Conservation (phyloP, 2,113 vertebrate species). For the Hemibates koningsi region DNA sequence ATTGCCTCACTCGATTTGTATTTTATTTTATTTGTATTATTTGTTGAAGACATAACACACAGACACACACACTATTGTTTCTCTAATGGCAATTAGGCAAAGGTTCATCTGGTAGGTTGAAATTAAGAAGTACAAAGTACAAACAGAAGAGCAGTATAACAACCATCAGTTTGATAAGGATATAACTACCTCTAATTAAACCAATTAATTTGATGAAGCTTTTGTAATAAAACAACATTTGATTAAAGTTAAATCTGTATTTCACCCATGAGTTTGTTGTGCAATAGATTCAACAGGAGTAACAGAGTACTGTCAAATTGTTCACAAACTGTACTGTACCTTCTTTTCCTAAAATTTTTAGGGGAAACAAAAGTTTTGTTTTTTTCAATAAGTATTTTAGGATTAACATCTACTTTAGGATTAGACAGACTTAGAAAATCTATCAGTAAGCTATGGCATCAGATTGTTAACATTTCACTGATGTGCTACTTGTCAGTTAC, state of each 20-base stretch:
- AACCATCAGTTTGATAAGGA: neutral
- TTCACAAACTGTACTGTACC: neutral
- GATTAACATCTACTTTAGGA: neutral
- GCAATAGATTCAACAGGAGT: neutral
- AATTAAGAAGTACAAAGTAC: slow-evolving; percentile 5
- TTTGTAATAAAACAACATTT: neutral
- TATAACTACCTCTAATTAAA: slow-evolving; percentile 12
- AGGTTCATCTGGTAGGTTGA: neutral
- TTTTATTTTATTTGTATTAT: neutral
- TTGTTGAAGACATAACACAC: neutral
- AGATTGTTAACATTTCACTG: neutral
- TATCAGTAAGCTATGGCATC: neutral
- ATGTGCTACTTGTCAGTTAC: neutral
- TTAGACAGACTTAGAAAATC: neutral
- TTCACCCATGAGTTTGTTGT: neutral
- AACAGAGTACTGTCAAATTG: neutral
- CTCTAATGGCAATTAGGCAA: neutral
- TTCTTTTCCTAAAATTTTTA: neutral
- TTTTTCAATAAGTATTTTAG: neutral
- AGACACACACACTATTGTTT: neutral
- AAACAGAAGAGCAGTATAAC: neutral
- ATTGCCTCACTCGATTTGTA: neutral
- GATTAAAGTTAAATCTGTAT: neutral
- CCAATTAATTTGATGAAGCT: neutral
- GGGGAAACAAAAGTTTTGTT: neutral